Evolutionary conservation across 2,797 vertebrate genomes (phyloP).

Genomic region (Hozukius guyotensis): DNA sequence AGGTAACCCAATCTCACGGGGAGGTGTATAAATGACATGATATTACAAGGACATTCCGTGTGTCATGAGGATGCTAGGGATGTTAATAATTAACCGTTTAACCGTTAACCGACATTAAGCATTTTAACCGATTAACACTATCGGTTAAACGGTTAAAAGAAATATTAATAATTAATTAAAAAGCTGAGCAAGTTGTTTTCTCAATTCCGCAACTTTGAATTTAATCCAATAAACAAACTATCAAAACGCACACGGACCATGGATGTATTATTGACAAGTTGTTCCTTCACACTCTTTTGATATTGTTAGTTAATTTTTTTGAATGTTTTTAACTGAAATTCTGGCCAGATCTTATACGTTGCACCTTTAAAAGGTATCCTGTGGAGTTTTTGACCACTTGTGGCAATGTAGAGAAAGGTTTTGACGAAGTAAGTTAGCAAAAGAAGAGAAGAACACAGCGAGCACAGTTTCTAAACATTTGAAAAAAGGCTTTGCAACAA

Average conservation of each 20-base stretch:
- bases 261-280: background rate
- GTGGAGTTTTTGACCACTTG: background rate
- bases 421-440: background rate
- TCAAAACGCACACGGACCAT: too few relatives aligned
- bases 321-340: background rate
- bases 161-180: too few relatives aligned
- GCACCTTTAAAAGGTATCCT: background rate
- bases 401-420: background rate
- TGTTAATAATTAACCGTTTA: too few relatives aligned
- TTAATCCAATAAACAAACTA: too few relatives aligned
- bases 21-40: too few relatives aligned
- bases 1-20: fast-evolving
- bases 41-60: too few relatives aligned
- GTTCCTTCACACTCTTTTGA: background rate
- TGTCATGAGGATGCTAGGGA: too few relatives aligned
- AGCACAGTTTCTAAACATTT: background rate
- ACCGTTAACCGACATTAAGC: too few relatives aligned
- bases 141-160: too few relatives aligned
- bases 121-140: too few relatives aligned
- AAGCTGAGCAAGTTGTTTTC: too few relatives aligned
- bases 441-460: background rate
- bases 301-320: background rate
- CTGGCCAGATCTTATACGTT: background rate
- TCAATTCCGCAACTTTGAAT: too few relatives aligned
- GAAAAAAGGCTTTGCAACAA: background rate